phyloP scores from a whole-genome alignment of 2,888 invertebrate genomes.

The Caenorhabditis virilis region DNA sequence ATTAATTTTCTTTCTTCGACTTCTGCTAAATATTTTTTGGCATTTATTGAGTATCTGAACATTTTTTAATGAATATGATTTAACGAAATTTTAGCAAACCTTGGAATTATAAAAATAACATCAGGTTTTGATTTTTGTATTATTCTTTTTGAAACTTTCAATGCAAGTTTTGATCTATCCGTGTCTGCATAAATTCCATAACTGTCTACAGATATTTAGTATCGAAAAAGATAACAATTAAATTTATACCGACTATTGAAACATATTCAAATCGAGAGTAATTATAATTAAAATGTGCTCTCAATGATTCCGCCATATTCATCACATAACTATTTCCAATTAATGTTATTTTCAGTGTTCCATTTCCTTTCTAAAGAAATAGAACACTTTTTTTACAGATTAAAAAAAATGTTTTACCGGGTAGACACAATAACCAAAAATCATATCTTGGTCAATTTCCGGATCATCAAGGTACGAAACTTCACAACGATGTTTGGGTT shows the following conservation, averaged over 20 bases:
- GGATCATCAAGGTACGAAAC: too few relatives aligned
- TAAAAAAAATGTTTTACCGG: too few relatives aligned
- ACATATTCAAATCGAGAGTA: slow-evolving; percentile 18
- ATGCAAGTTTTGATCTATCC: not conserved
- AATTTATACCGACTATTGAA: slow-evolving; percentile 1
- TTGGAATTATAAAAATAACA: not conserved
- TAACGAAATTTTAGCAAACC: too few relatives aligned
- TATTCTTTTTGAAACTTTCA: not conserved
- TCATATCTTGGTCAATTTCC: too few relatives aligned
- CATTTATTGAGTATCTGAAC: not conserved
- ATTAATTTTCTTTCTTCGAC: not conserved
- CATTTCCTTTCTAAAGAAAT: slow-evolving; percentile 17
- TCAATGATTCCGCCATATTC: slow-evolving; percentile 13
- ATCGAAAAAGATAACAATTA: too few relatives aligned
- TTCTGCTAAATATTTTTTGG: not conserved
- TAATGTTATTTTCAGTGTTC: slow-evolving; percentile 12
- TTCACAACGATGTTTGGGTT: too few relatives aligned
- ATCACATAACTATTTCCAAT: slow-evolving; percentile 27
- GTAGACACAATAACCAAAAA: too few relatives aligned
- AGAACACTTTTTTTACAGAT: too few relatives aligned
- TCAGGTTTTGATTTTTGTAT: not conserved
- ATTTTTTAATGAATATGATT: not conserved
- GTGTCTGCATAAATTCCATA: not conserved
- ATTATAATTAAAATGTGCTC: slow-evolving; percentile 12
- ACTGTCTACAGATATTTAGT: not conserved